Base-by-base conservation (phyloP, 2,888 invertebrate genomes). In the Metalampra italica region DNA sequence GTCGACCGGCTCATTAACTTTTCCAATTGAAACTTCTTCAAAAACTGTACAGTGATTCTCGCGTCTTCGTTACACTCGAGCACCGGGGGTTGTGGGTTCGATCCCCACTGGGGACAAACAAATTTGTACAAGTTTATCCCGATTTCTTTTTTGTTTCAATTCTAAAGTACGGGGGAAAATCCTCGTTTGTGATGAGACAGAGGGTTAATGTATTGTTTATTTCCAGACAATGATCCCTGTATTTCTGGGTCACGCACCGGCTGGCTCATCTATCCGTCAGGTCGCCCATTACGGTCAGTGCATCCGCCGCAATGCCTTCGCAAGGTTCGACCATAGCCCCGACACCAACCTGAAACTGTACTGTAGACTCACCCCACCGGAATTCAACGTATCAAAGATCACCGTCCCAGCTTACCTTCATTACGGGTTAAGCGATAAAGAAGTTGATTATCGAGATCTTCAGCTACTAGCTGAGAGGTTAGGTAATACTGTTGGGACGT, bases 201-300 rank as follows among this genome's bases (percentile, higher is more conserved):
- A n/a, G n/a, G n/a, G 22, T 22, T 22, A 22, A 22, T 22, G 22
- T 22, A 32, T 32, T 32, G 8, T 8, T 32, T 32, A 11, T 32
- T 60, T 60, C 1, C 66, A 81, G 81, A 77, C 73, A 0, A 68
- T 78, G 69, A 7, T 75, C n/a, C 80, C 80, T 0, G 49, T 78
- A 0, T 61, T 75, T 34, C 29, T 74, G 5, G 74, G 71, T 0
- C 80, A 80, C 50, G 54, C 71, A 0, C 81, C 80, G 0, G 78
- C 79, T 0, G 81, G 81, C 0, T 58, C 73, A 0, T 72, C 80
- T 0, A 46, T 79, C 38, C 71, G 76, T 3, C 80, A 81, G 54
- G 39, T 79, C 0, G 51, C 69, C 0, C 81, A 82, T 54, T 80
- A 66, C 61, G 79, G 68, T 0, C 81, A 82, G 43, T 52, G 56